A percentile compares a stretch with the other conserved stretches of the same genome.
phyloP scores from a whole-genome alignment of 30 jellyfish, hydroid and myxozoan species.

The Hydractinia echinata region DNA sequence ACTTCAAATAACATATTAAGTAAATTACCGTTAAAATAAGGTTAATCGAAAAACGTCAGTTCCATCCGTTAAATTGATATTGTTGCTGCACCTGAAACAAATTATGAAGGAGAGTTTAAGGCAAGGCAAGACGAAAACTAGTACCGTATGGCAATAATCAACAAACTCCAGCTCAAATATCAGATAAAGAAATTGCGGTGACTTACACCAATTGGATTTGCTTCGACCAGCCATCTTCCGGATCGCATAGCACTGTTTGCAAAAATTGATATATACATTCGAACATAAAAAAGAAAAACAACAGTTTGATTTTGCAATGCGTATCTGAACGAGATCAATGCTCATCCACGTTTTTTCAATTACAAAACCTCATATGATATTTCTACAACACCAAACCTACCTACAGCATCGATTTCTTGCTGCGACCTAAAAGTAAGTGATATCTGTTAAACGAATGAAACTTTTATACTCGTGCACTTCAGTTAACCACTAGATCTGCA shows the following conservation, averaged over 20 bases:
- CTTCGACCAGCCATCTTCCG: constrained; percentile 74
- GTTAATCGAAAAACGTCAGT: constrained; percentile 46
- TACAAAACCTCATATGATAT: background rate
- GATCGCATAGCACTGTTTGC: constrained; percentile 88
- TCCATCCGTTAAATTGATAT: constrained; percentile 91
- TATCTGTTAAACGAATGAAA: too few relatives aligned
- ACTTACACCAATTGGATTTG: constrained; percentile 68
- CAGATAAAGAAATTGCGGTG: background rate
- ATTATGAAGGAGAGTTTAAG: constrained; percentile 1
- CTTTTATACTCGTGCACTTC: too few relatives aligned
- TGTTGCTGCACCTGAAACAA: constrained; percentile 47
- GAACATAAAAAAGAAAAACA: too few relatives aligned
- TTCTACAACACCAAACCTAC: constrained; percentile 1
- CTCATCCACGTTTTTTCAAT: background rate
- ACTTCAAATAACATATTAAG: background rate
- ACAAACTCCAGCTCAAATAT: background rate
- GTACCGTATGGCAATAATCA: background rate
- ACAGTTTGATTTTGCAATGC: constrained; percentile 97
- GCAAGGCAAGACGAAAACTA: background rate
- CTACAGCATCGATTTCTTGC: constrained; percentile 76
- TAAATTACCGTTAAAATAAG: constrained; percentile 48
- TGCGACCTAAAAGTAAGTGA: constrained; percentile 44
- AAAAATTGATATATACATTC: constrained; percentile 61
- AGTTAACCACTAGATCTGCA: too few relatives aligned
- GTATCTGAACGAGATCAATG: constrained; percentile 40